Conservation (phyloP, 2,797 vertebrate species). For the Taeniopygia guttata region DNA sequence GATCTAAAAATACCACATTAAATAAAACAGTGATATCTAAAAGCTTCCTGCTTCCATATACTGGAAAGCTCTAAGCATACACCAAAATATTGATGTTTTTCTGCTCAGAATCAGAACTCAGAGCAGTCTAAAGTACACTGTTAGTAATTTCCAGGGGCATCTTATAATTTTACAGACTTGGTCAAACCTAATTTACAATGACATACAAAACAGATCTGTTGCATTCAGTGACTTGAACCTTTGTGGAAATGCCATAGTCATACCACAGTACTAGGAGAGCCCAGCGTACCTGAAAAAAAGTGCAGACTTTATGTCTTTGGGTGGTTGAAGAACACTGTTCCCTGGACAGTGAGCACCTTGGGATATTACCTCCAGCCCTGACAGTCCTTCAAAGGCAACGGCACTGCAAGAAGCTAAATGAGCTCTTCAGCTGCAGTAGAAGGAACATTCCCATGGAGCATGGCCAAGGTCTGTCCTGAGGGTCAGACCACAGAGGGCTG, state of each 20-base stretch:
- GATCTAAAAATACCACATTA: neutral
- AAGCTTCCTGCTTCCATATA: neutral
- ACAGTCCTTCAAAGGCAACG: neutral
- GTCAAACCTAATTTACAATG: neutral
- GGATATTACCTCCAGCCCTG: neutral
- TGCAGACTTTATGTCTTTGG: neutral
- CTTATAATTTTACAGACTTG: neutral
- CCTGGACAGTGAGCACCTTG: neutral
- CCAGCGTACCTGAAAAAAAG: accelerated
- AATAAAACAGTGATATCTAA: neutral
- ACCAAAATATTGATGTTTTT: neutral
- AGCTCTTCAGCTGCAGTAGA: neutral
- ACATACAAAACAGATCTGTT: neutral
- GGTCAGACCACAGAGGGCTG: neutral
- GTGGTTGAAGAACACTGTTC: neutral
- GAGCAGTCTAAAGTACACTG: neutral
- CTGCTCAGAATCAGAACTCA: neutral
- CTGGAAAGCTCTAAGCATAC: neutral
- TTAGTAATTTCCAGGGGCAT: neutral
- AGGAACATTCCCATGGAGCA: neutral
- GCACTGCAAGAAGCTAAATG: accelerated
- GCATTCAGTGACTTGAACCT: neutral
- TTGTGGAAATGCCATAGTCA: neutral
- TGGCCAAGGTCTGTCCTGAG: neutral
- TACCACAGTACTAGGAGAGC: neutral